phyloP scores from a whole-genome alignment of 1,140 invertebrate genomes.

The Conopomorpha cramerella region DNA sequence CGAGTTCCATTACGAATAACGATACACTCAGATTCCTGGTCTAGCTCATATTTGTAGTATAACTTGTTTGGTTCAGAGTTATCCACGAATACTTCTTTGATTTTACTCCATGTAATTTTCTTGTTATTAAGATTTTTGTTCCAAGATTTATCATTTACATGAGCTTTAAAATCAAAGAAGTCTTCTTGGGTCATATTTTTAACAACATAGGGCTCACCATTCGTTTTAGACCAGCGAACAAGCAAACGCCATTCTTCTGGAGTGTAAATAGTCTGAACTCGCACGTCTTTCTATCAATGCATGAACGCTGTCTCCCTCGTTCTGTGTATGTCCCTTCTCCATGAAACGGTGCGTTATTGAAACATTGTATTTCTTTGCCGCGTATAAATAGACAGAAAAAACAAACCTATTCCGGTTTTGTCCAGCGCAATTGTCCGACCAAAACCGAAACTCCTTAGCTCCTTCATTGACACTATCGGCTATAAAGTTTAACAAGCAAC shows the following conservation, averaged over 20 bases:
- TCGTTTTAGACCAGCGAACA: conserved; percentile 17
- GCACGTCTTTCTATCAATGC: conserved; percentile 22
- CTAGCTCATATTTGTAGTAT: neutral
- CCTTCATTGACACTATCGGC: neutral
- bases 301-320: conserved; percentile 29
- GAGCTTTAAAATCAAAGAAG: conserved; percentile 17
- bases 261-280: conserved; percentile 16
- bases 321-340: conserved; percentile 29
- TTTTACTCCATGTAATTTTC: conserved; percentile 6
- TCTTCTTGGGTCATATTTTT: conserved; percentile 11
- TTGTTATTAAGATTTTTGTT: conserved; percentile 8
- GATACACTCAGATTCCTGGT: neutral
- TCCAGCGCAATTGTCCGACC: conserved; percentile 33
- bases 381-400: conserved; percentile 17
- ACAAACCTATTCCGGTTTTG: conserved; percentile 31
- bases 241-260: conserved; percentile 20
- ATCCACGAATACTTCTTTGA: conserved; percentile 7
- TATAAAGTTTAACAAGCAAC: conserved; percentile 15
- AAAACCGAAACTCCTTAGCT: conserved; percentile 4
- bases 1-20: neutral
- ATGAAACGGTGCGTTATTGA: conserved; percentile 22
- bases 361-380: conserved; percentile 12
- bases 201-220: conserved; percentile 13
- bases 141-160: conserved; percentile 8
- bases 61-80: neutral